Evolutionary conservation across 2,797 vertebrate genomes (phyloP).

Genomic region (Lepus oiostolus): DNA sequence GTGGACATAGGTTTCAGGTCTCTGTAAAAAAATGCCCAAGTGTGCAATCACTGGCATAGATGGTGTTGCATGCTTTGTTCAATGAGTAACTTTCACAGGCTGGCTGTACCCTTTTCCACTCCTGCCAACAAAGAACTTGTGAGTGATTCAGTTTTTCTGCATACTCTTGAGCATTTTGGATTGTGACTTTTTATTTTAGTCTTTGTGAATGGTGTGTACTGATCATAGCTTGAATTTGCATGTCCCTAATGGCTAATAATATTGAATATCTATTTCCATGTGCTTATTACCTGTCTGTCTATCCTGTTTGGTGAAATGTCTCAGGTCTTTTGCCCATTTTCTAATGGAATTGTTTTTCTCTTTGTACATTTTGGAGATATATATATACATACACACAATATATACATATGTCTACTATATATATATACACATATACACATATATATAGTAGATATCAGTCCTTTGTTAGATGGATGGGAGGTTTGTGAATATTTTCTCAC

Average conservation of each 20-base stretch:
- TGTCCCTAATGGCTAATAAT: not conserved
- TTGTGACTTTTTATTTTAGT: not conserved
- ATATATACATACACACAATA: no score
- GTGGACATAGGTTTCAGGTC: not conserved
- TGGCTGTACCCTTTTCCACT: no score
- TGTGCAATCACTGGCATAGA: not conserved
- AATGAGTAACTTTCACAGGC: not conserved
- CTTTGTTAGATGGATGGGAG: not conserved
- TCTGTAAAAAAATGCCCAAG: not conserved
- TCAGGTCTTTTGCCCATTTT: not conserved
- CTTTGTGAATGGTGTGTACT: not conserved
- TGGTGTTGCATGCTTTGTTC: not conserved
- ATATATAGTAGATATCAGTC: not conserved
- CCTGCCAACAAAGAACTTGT: fast-evolving
- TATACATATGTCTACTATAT: no score
- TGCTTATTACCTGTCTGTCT: not conserved
- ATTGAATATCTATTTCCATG: not conserved
- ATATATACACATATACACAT: not conserved
- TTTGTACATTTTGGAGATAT: not conserved
- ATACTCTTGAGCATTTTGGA: not conserved
- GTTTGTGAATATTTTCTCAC: not conserved
- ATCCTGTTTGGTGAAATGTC: not conserved
- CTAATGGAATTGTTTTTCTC: not conserved
- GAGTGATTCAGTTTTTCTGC: not conserved
- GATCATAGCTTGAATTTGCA: not conserved